Conservation (phyloP, 2,888 invertebrate genomes). For the Diachrysia chrysitis region DNA sequence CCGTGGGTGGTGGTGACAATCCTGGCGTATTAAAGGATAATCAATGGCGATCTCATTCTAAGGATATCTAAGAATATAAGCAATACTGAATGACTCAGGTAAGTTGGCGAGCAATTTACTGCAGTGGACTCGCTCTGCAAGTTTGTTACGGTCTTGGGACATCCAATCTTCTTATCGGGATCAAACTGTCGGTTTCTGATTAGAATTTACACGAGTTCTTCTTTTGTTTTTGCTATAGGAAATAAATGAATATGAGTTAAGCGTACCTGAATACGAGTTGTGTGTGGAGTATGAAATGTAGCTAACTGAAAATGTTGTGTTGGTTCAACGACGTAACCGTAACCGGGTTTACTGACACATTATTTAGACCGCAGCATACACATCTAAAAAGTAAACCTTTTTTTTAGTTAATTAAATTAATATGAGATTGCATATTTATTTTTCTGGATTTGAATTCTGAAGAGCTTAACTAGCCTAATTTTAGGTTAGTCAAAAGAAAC, state of each 20-base stretch:
- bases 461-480: background rate
- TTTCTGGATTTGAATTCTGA: too few species aligned
- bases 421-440: too few species aligned
- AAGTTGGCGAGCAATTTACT: background rate
- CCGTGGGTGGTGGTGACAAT: slow-evolving; percentile 3
- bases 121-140: background rate
- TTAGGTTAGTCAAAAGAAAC: background rate
- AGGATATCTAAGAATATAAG: background rate
- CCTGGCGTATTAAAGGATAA: background rate
- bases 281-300: background rate
- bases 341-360: too few species aligned
- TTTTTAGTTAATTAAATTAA: too few species aligned
- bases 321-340: background rate
- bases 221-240: background rate
- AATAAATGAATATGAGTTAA: background rate
- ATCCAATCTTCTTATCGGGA: slow-evolving; percentile 5
- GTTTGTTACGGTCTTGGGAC: background rate
- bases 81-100: background rate
- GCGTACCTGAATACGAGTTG: background rate
- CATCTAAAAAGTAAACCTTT: too few species aligned
- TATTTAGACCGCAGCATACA: too few species aligned
- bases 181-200: slow-evolving; percentile 4
- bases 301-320: background rate
- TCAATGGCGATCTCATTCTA: background rate
- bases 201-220: slow-evolving; percentile 1